Base-by-base conservation (phyloP, 2,113 vertebrate species). In the Corythornis vintsioides region DNA sequence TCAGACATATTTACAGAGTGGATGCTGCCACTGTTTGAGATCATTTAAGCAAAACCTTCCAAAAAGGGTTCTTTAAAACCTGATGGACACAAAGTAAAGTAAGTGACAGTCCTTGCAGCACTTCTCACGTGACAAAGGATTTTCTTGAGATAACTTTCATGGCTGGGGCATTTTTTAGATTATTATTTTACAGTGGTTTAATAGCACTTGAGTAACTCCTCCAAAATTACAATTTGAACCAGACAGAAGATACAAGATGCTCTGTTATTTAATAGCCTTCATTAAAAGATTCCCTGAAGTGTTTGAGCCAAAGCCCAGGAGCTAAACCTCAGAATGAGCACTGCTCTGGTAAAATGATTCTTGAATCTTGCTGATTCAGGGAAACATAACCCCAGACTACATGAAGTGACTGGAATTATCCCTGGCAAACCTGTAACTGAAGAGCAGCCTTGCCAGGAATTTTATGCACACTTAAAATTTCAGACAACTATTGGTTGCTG, bases 391-490 rank as follows among this genome's bases (percentile, higher is more conserved):
- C 66, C 21, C 25, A 60, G 42, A 57, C 43, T 75, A 55, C 26
- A 22, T 1, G 3, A 52, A 80, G 19, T 80, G 38, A 38, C 84
- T 15, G 19, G 26, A 35, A 60, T 81, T 72, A 40, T 52, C 75
- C 75, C 14, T 65, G n/a, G 55, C 47, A 86, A 84, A 47, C 19
- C 74, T 84, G 42, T 74, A 65, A 85, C 60, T 78, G 55, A 86
- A 75, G 53, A 91, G 40, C 15, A 81, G 33, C n/a, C 76, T 78
- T 83, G 17, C 11, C 74, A 74, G 77, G 38, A 92, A 70, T 6
- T 65, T 65, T 77, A 15, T 65, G 24, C 13, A 66, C 33, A 22
- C 57, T 91, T 95, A 77, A 84, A 43, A 91, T 90, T 94, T 92
- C 56, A 89, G 55, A 66, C 38, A 90, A 38, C 57, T 79, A 67